Evolutionary conservation across 1,140 invertebrate genomes (phyloP), one percentile per base, ranked within the genome.

Genomic region (Rhagoletis pomonella): DNA sequence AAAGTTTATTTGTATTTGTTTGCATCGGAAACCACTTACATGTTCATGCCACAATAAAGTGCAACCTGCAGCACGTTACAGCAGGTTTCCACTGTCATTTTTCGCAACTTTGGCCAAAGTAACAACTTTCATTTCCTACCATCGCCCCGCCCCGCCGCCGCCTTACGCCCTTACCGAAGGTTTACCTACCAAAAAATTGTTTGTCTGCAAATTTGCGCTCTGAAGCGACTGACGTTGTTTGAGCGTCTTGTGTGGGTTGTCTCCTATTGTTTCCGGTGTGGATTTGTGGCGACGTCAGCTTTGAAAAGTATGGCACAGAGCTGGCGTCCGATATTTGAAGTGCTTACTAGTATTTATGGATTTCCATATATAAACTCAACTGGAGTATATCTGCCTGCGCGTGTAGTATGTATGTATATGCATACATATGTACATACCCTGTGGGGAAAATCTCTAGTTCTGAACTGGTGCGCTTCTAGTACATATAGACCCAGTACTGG

Each of bases 181-280:
- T 58, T 58, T 81, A 19, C n/a, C 3, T 81, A 19, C n/a, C 3
- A 7, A 55, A 7, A 55, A 55, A 50, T 17, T 81, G 47, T 81
- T 58, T 58, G 47, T 73, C 47, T 4, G 14, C n/a, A 4, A 73
- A 50, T 47, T 50, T 73, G 4, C 69, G 4, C 69, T 44, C 44
- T 50, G 44, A 44, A 69, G 44, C 69, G 69, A 44, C 19, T 47
- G 17, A 19, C 4, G 65, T 50, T n/a, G 7, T 44, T 50, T 81
- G 73, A 55, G 73, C 19, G 73, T 29, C 50, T 81, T 81, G n/a
- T 81, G 50, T 58, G 29, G 47, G 47, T 55, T 81, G 73, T 81
- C 73, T 81, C 44, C 50, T 2, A 55, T 81, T 29, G 73, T 77
- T 77, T 77, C 73, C 73, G 73, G 69, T 50, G 44, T 73, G 69